These are phyloP conservation scores for Linnaemya tessellans DNA, from an alignment of 2,888 invertebrate genomes.

Conservation along the genomic window DNA sequence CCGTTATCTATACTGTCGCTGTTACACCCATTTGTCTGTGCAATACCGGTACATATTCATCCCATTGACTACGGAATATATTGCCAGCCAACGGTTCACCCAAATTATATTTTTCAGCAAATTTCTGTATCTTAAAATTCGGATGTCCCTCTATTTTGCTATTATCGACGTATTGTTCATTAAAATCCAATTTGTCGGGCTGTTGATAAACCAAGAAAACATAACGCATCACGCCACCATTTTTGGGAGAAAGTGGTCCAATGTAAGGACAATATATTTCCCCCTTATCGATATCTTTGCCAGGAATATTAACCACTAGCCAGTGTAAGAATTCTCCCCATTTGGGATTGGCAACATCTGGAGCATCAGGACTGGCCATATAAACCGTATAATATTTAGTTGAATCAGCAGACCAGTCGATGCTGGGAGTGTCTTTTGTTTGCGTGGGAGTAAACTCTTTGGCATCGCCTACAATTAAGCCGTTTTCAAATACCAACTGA, in stretches of 20 bases:
- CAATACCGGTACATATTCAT: conserved; percentile 85
- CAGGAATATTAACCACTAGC: conserved; percentile 94
- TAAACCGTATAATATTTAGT: conserved; percentile 77
- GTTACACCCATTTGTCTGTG: conserved; percentile 76
- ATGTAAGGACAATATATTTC: conserved; percentile 90
- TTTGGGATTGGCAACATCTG: conserved; percentile 90
- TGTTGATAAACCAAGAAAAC: conserved; percentile 91
- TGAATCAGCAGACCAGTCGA: conserved; percentile 77
- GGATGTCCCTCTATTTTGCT: conserved; percentile 82
- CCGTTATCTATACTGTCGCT: conserved; percentile 44
- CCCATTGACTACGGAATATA: conserved; percentile 90
- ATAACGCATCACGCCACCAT: conserved; percentile 89
- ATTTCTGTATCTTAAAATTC: conserved; percentile 80
- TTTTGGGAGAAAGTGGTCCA: conserved; percentile 92
- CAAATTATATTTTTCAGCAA: conserved; percentile 87
- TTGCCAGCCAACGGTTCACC: conserved; percentile 91
- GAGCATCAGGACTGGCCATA: conserved; percentile 91
- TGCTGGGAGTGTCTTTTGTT: conserved; percentile 77
- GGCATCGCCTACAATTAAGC: conserved; percentile 85
- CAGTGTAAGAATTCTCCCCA: conserved; percentile 95
- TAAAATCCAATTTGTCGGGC: conserved; percentile 84
- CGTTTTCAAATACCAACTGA: conserved; percentile 77
- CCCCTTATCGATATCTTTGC: conserved; percentile 87
- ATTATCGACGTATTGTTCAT: conserved; percentile 82
- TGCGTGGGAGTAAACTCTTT: conserved; percentile 89